A percentile compares a stretch with the other conserved stretches of the same genome.
These are phyloP conservation scores for Paratilapia polleni DNA, from an alignment of 2,113 vertebrate genomes.

Conservation along the genomic window DNA sequence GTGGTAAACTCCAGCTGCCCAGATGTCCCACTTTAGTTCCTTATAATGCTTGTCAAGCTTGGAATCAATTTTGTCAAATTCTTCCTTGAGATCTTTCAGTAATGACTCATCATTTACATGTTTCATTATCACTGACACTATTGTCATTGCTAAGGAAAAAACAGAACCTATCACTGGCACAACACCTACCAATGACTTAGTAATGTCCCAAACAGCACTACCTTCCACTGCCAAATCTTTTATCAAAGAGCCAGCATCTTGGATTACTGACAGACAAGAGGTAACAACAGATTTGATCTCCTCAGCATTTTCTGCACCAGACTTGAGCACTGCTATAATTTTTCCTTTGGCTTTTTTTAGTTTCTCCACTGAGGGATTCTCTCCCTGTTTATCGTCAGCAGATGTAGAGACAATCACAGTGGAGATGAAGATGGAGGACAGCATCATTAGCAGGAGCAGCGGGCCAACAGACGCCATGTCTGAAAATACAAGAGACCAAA, in stretches of 20 bases:
- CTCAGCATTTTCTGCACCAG: neutral
- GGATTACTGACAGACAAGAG: fast-evolving
- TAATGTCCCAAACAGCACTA: neutral
- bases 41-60: fast-evolving
- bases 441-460: neutral
- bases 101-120: neutral
- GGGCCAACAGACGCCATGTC: neutral
- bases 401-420: fast-evolving
- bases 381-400: fast-evolving
- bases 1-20: neutral
- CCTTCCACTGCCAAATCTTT: fast-evolving
- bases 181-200: fast-evolving
- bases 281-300: fast-evolving
- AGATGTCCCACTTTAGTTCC: neutral
- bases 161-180: neutral
- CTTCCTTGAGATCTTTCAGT: neutral
- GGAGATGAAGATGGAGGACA: neutral
- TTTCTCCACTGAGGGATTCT: neutral
- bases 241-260: fast-evolving
- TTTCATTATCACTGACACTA: fast-evolving
- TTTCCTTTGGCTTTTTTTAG: neutral
- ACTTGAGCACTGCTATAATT: fast-evolving
- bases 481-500: neutral
- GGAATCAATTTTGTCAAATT: neutral
- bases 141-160: neutral